These are phyloP conservation scores for Lepidurus apus DNA, from an alignment of 1,140 invertebrate species.

Conservation along the genomic window DNA sequence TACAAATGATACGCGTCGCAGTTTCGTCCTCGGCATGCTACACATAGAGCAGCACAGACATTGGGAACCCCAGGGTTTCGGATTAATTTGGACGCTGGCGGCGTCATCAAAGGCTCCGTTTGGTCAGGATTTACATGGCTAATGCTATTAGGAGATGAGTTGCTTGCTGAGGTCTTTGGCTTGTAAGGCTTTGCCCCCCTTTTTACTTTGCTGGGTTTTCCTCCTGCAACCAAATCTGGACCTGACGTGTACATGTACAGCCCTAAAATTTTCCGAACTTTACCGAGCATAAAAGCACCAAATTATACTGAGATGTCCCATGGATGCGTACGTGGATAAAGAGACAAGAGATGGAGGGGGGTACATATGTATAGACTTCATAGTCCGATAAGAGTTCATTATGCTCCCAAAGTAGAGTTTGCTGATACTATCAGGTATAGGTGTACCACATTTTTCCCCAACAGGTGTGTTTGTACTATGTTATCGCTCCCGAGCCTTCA, in stretches of 20 bases:
- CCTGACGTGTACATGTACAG: not conserved
- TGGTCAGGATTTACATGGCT: constrained; percentile 13
- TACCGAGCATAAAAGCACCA: not conserved
- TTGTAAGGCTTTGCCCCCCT: constrained; percentile 17
- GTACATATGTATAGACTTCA: not conserved
- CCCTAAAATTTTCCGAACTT: not conserved
- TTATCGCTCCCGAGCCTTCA: not conserved
- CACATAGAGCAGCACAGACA: not conserved
- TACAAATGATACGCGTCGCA: not conserved
- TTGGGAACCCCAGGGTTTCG: constrained; percentile 12
- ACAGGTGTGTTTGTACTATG: not conserved
- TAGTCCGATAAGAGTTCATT: not conserved
- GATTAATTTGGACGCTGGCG: constrained; percentile 17
- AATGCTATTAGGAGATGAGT: constrained; percentile 19
- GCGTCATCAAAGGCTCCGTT: constrained; percentile 20
- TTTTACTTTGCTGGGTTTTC: not conserved
- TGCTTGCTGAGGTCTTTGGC: constrained; percentile 1
- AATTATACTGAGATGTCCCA: not conserved
- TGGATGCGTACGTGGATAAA: not conserved
- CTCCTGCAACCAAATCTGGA: not conserved
- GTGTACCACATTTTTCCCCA: not conserved
- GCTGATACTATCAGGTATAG: not conserved
- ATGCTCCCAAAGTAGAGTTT: not conserved
- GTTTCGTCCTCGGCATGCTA: not conserved
- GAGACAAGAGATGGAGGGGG: not conserved